phyloP scores from a whole-genome alignment of 2,113 vertebrate genomes.

The Balaenoptera acutorostrata region DNA sequence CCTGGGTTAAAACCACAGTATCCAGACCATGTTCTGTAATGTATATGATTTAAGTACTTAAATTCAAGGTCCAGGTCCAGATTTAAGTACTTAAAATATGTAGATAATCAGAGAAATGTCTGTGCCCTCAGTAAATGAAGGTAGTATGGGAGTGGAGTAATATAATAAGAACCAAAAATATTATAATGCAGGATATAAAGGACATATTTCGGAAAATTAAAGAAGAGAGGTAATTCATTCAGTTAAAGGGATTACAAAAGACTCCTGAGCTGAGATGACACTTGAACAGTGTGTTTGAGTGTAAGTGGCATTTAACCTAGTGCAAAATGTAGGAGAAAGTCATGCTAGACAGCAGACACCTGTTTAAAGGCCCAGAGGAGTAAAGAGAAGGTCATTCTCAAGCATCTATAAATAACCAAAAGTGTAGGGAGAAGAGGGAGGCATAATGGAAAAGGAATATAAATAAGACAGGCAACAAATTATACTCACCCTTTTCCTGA shows the following conservation, averaged over 20 bases:
- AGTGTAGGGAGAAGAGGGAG: constrained; percentile 39
- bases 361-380: constrained; percentile 2
- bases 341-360: neutral
- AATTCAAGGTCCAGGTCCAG: neutral
- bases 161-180: neutral
- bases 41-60: neutral
- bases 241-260: neutral
- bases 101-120: neutral
- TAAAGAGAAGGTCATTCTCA: constrained; percentile 55
- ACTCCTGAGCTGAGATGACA: neutral
- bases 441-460: constrained; percentile 55
- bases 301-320: constrained; percentile 17
- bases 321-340: constrained; percentile 27
- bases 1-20: neutral
- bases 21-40: neutral
- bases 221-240: neutral
- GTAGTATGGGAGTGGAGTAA: too few species aligned
- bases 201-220: neutral
- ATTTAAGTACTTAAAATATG: neutral
- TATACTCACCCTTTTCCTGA: constrained; percentile 53
- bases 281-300: neutral
- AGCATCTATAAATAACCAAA: constrained; percentile 69
- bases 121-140: neutral
- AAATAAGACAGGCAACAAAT: constrained; percentile 66
- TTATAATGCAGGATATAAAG: neutral